Evolutionary conservation across 2,888 invertebrate genomes (phyloP), one percentile per base, ranked within the genome.

Genomic region (Neoaliturus tenellus): DNA sequence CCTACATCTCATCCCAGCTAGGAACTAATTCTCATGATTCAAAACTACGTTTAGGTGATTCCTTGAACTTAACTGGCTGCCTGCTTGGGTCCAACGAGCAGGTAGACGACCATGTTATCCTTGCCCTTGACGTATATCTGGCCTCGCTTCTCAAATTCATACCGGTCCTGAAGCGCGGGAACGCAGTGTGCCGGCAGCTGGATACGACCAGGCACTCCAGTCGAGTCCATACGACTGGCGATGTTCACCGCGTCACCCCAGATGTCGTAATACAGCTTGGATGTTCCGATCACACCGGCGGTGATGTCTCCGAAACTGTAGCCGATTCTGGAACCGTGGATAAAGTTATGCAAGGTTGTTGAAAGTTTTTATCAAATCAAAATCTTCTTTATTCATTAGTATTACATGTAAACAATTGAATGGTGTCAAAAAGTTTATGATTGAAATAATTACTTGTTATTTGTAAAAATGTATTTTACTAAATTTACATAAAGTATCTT

Each of bases 221-320:
- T 99, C 0, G 98, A 97, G 90, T 99, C 99, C 99, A 99, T 99
- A 81, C 99, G 93, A 8, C 97, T 97, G 0, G 99, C 98, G 84
- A 99, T 98, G 90, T 99, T 99, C 0, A 99, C 99, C 0, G 99
- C 98, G 90, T 99, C 99, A 0, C 99, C 99, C 99, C 99, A 99
- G 88, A 99, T 99, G 90, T 99, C 99, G 89, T 98, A 99, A 90
- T 98, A 97, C 85, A 99, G 92, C 89, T 99, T 99, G 0, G 97
- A 97, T 8, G 98, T 98, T 0, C 99, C 99, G 81, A 99, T 98
- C 1, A 99, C 96, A 0, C 98, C 98, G 0, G 99, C 98, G 0
- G 98, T 98, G 0, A 99, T 98, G 88, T 98, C 98, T 0, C 99
- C 99, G 88, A 95, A 96, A 91, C 99, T 98, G 89, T 95, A 97